phyloP scores from a whole-genome alignment of 2,888 invertebrate species.

The Pachliopta kotzebuea region DNA sequence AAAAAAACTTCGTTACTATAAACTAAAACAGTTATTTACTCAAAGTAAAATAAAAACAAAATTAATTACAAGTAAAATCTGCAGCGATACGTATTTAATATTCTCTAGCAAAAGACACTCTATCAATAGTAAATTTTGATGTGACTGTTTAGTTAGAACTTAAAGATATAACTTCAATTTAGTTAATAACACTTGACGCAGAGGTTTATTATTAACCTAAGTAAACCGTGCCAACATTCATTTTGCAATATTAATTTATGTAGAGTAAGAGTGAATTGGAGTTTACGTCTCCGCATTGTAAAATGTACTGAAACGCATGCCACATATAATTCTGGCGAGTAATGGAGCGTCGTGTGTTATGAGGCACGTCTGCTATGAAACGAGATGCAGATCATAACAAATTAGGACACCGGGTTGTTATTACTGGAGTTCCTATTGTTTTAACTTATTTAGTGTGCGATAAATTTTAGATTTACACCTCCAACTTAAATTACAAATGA shows the following conservation, averaged over 20 bases:
- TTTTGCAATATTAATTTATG: constrained; percentile 45
- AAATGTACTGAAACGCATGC: constrained; percentile 63
- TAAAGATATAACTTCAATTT: neutral
- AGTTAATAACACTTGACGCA: neutral
- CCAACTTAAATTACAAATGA: neutral
- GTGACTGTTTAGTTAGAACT: neutral
- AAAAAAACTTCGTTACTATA: too few species aligned
- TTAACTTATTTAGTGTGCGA: constrained; percentile 31
- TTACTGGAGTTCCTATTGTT: constrained; percentile 39
- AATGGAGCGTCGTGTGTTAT: constrained; percentile 69
- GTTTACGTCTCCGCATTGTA: constrained; percentile 71
- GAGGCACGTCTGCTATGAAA: constrained; percentile 51
- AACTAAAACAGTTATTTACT: too few species aligned
- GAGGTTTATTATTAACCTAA: neutral
- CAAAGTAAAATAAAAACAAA: too few species aligned
- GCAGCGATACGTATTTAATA: too few species aligned
- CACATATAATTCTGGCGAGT: constrained; percentile 68
- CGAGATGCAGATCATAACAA: constrained; percentile 50
- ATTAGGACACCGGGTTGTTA: constrained; percentile 59
- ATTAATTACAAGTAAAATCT: too few species aligned
- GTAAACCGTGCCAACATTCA: constrained; percentile 16
- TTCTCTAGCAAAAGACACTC: too few species aligned
- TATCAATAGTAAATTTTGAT: neutral
- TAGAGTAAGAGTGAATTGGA: constrained; percentile 44
- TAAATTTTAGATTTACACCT: neutral